Base-by-base conservation (phyloP, 2,797 vertebrate species). In the Taeniopygia guttata region DNA sequence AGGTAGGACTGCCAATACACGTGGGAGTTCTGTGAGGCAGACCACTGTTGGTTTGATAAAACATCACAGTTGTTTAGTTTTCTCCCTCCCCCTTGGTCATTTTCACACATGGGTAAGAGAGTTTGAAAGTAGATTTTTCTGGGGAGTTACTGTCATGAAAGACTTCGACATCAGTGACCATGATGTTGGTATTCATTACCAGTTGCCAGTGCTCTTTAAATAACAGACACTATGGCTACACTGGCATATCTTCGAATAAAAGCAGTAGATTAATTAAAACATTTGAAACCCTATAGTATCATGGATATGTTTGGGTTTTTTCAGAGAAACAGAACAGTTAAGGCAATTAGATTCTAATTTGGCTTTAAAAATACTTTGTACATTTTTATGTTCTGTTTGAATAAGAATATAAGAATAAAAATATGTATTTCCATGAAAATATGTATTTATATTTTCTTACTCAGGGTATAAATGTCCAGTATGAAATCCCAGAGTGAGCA, bases 401-500 rank as follows among this genome's bases (percentile, higher is more conserved):
- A 59, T 80, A 86, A 73, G 42, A 82, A 16, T 30, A 42, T 30
- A 30, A 42, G 27, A 42, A 32, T 62, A 16, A 29, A 43, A 90
- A 73, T 82, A 88, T 30, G 10, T 30, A 42, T 42, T 62, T 62
- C 59, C 38, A 42, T 62, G 19, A 60, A 42, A 21, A 30, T 62
- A 30, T 21, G 27, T 29, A 21, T 42, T 42, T 60, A 77, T 25
- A 63, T 92, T 96, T 95, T 95, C 74, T 89, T 87, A 64, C 34
- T 56, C 69, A 42, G 86, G 34, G 32, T 89, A 68, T 89, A 77
- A 96, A 84, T 87, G 90, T 81, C 90, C 45, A 85, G 83, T 79
- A 81, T 91, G 70, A 90, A 97, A 93, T 60, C 90, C 94, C 90
- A 90, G 83, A 45, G 49, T 81, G 60, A 97, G 68, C 88, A 96